A percentile compares a stretch with the other conserved stretches of the same genome.
phyloP scores from a whole-genome alignment of 2,797 vertebrate species.

The Australoheros facetus region DNA sequence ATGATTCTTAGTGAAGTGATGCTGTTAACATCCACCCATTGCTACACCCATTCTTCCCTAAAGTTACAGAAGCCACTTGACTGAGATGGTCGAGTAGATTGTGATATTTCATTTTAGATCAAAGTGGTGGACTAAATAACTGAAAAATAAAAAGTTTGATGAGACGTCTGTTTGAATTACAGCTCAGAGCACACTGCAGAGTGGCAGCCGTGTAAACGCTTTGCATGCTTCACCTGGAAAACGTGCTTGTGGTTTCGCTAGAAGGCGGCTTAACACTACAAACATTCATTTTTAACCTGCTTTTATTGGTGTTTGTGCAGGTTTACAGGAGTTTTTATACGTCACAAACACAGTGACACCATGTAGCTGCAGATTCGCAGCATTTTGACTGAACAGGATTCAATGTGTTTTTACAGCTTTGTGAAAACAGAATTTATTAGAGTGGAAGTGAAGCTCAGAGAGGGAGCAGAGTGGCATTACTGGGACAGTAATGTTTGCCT shows the following conservation, averaged over 20 bases:
- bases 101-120: not conserved
- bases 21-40: not conserved
- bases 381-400: not conserved
- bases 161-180: too few species aligned
- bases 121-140: not conserved
- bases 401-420: not conserved
- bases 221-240: not conserved
- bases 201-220: not conserved
- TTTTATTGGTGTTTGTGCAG: not conserved
- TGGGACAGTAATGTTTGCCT: slow-evolving; percentile 19
- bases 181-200: too few species aligned
- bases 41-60: not conserved
- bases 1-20: not conserved
- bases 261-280: too few species aligned
- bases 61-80: not conserved
- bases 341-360: not conserved
- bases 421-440: slow-evolving; percentile 8
- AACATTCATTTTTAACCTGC: not conserved
- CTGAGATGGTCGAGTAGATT: not conserved
- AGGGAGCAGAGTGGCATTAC: slow-evolving; percentile 28
- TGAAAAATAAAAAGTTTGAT: not conserved
- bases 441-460: slow-evolving; percentile 19
- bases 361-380: not conserved
- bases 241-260: not conserved
- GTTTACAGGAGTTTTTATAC: not conserved